These are phyloP conservation scores for Bombylius major DNA, from an alignment of 2,888 invertebrate species.

Conservation along the genomic window DNA sequence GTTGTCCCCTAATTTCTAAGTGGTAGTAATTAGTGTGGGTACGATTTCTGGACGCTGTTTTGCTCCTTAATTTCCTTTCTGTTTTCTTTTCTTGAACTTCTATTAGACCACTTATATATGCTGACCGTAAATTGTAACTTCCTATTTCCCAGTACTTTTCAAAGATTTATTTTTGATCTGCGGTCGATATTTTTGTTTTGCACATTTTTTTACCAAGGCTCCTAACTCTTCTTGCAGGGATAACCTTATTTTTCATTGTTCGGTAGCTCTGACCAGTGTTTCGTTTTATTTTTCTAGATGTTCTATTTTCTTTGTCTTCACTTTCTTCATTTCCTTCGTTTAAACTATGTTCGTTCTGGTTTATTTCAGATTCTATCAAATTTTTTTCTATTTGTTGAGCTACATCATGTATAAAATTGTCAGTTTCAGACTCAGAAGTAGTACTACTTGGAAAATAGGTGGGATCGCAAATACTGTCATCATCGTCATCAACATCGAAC, in stretches of 20 bases:
- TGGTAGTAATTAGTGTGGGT: not conserved
- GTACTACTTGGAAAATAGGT: not conserved
- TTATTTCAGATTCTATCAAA: not conserved
- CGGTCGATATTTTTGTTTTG: not conserved
- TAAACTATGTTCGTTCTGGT: not conserved
- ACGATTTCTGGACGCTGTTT: conserved; percentile 4
- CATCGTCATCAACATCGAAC: not conserved
- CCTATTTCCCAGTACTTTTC: not conserved
- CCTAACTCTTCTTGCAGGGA: not conserved
- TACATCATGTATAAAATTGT: not conserved
- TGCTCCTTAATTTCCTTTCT: not conserved
- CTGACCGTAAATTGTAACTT: not conserved
- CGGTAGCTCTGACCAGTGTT: not conserved
- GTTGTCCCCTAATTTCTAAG: conserved; percentile 6
- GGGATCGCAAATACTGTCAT: not conserved
- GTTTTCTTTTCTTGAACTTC: not conserved
- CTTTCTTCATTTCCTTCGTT: not conserved
- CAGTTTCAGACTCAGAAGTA: not conserved
- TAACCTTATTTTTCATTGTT: not conserved
- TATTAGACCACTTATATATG: not conserved
- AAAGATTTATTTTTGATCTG: not conserved
- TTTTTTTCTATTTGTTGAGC: not conserved
- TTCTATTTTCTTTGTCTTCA: not conserved
- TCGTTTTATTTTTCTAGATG: not conserved
- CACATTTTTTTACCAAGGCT: not conserved